Evolutionary conservation across 2,888 invertebrate species (phyloP).

Genomic region (Chrysolina americana): DNA sequence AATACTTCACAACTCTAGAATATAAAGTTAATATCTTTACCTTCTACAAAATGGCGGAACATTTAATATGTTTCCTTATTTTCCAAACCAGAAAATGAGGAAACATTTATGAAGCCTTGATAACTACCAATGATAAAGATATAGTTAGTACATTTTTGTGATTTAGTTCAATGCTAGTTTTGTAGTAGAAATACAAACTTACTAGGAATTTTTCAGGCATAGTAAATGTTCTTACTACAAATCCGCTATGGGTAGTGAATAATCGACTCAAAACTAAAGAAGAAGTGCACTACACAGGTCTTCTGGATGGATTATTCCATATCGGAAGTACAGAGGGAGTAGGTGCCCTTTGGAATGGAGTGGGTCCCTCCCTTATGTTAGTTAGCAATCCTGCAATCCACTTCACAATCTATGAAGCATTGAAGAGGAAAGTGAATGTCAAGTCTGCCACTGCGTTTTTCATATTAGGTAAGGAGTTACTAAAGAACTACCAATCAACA

Average conservation of each 20-base stretch:
- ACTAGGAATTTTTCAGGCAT: constrained; percentile 81
- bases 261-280: constrained; percentile 81
- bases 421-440: constrained; percentile 80
- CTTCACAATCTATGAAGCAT: constrained; percentile 91
- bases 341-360: constrained; percentile 86
- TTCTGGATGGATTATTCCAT: constrained; percentile 79
- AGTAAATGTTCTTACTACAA: constrained; percentile 87
- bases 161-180: neutral
- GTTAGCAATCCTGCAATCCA: constrained; percentile 93
- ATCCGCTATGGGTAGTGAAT: constrained; percentile 94
- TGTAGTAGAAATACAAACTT: neutral
- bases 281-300: constrained; percentile 68
- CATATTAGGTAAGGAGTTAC: constrained; percentile 66
- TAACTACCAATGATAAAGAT: too few relatives aligned
- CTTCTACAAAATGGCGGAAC: too few relatives aligned
- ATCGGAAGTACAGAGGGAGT: constrained; percentile 83
- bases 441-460: constrained; percentile 77
- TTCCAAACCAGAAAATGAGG: too few relatives aligned
- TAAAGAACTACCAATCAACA: too few relatives aligned
- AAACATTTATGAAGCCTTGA: too few relatives aligned
- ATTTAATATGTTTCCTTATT: too few relatives aligned
- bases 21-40: too few relatives aligned
- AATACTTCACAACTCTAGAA: too few relatives aligned
- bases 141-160: too few relatives aligned
- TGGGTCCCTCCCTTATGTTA: constrained; percentile 86